These are phyloP conservation scores for Palythoa grandis DNA, from an alignment of 92 coral and sea anemone species.

Conservation along the genomic window DNA sequence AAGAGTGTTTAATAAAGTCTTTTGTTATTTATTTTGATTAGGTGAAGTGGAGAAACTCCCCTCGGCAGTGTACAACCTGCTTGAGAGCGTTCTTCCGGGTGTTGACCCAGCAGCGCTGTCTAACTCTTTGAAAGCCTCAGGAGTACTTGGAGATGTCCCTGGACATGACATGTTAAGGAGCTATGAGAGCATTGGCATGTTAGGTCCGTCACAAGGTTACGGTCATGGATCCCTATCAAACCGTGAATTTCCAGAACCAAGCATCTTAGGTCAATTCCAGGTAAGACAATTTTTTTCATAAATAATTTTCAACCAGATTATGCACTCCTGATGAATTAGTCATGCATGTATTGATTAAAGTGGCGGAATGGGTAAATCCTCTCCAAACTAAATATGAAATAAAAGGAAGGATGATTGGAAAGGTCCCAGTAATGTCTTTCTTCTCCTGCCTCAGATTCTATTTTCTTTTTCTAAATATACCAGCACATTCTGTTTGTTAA, in stretches of 20 bases:
- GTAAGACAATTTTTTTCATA: neutral
- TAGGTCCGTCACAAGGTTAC: neutral
- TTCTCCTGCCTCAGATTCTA: too few relatives aligned
- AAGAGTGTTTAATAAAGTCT: neutral
- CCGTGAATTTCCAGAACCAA: neutral
- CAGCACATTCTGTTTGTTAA: too few relatives aligned
- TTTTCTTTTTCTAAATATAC: too few relatives aligned
- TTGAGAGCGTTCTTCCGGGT: conserved; percentile 78
- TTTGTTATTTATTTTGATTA: neutral
- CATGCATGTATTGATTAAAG: too few relatives aligned
- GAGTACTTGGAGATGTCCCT: conserved; percentile 35
- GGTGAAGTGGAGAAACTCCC: conserved; percentile 42
- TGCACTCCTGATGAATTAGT: too few relatives aligned
- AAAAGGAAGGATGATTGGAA: too few relatives aligned
- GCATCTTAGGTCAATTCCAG: conserved; percentile 1
- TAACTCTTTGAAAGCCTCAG: conserved; percentile 60
- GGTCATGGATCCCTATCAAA: too few relatives aligned
- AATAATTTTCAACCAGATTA: too few relatives aligned
- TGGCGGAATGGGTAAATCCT: too few relatives aligned
- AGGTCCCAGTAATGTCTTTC: too few relatives aligned
- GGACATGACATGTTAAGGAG: conserved; percentile 35
- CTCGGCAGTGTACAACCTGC: conserved; percentile 69
- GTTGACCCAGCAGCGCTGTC: conserved; percentile 59
- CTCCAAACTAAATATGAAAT: too few relatives aligned
- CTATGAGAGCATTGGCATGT: neutral